Evolutionary conservation across 2,797 vertebrate genomes (phyloP).

Genomic region (Sebastes miniatus): DNA sequence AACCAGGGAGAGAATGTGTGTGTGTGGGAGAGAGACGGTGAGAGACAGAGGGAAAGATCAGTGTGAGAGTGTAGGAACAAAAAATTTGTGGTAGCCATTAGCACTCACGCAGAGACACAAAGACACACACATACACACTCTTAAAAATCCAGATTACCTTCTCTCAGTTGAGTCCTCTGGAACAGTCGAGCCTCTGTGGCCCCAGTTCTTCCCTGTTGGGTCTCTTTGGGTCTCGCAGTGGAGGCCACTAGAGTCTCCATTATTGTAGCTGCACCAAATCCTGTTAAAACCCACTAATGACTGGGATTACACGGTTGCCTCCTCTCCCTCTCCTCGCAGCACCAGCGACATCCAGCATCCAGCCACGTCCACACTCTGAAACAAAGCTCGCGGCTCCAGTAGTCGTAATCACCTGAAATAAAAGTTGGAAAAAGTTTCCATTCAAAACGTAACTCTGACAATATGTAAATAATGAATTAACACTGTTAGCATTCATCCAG

Average conservation of each 20-base stretch:
- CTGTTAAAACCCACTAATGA: slow-evolving; percentile 84
- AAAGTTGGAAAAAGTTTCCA: slow-evolving; percentile 27
- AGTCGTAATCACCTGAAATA: slow-evolving; percentile 48
- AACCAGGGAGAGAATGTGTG: slow-evolving; percentile 58
- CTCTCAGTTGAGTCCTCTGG: slow-evolving; percentile 53
- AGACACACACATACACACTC: slow-evolving; percentile 19
- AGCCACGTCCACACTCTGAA: slow-evolving; percentile 60
- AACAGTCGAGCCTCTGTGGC: slow-evolving; percentile 65
- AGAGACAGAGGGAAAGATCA: slow-evolving; percentile 20
- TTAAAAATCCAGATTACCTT: slow-evolving; percentile 66
- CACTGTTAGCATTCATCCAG: neutral
- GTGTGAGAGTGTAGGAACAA: slow-evolving; percentile 29
- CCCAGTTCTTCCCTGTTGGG: slow-evolving; percentile 62
- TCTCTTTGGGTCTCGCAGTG: slow-evolving; percentile 70
- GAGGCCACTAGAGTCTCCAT: slow-evolving; percentile 78
- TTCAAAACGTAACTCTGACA: neutral
- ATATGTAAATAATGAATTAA: neutral
- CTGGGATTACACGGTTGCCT: slow-evolving; percentile 77
- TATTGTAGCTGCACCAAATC: slow-evolving; percentile 80
- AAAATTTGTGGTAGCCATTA: slow-evolving; percentile 56
- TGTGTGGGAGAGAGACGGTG: neutral
- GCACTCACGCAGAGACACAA: slow-evolving; percentile 34
- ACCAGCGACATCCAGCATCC: slow-evolving; percentile 59
- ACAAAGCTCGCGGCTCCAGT: slow-evolving; percentile 42
- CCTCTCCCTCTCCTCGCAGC: slow-evolving; percentile 54